phyloP scores from a whole-genome alignment of 2,113 vertebrate genomes.

The Anolis carolinensis region DNA sequence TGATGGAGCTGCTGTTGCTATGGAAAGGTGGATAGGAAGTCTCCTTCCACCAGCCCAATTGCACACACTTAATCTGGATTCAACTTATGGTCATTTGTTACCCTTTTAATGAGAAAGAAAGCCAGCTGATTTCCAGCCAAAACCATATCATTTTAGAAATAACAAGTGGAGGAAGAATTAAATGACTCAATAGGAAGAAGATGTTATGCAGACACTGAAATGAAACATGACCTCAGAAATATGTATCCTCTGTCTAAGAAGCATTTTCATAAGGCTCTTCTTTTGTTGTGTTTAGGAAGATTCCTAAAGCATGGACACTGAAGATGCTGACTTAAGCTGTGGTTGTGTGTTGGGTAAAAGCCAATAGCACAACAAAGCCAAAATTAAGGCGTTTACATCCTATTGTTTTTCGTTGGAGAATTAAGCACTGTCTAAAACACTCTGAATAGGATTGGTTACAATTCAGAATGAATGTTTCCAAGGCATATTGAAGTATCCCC shows the following conservation, averaged over 20 bases:
- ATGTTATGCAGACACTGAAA: conserved; percentile 7
- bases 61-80: no score
- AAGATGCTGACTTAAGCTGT: not conserved
- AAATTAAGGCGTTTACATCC: not conserved
- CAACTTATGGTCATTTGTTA: not conserved
- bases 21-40: no score
- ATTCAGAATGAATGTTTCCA: not conserved
- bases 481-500: not conserved
- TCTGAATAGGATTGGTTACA: not conserved
- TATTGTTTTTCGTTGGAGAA: not conserved
- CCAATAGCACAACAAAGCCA: not conserved
- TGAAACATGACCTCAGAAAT: conserved; percentile 17
- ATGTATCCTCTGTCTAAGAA: not conserved
- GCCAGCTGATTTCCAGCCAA: not conserved
- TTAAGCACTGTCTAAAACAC: not conserved
- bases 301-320: not conserved
- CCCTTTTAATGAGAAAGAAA: not conserved
- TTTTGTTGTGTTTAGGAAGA: not conserved
- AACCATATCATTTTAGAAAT: not conserved
- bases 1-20: no score
- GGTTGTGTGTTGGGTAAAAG: not conserved
- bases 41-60: no score
- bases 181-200: not conserved
- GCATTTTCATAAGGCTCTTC: not conserved
- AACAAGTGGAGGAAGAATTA: not conserved